Evolutionary conservation across 2,888 invertebrate genomes (phyloP).

Genomic region (Eucera pruinosa): DNA sequence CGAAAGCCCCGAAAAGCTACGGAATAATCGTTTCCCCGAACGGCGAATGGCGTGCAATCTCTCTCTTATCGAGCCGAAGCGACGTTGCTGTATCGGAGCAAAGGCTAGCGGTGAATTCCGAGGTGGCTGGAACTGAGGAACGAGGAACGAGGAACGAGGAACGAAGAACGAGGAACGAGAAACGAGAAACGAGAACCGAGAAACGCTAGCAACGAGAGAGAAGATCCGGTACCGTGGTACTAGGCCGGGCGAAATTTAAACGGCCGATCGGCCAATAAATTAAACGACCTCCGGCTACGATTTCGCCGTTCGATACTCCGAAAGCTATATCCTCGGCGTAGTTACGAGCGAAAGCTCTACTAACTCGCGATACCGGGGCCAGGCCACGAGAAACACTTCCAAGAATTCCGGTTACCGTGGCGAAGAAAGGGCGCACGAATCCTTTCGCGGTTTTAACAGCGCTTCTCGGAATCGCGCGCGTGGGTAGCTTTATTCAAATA

Average conservation of each 20-base stretch:
- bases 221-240: no score
- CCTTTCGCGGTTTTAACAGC: constrained; percentile 44
- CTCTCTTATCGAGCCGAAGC: no score
- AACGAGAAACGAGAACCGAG: no score
- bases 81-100: no score
- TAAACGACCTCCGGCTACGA: background rate
- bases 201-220: no score
- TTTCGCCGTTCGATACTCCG: constrained; percentile 1
- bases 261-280: constrained; percentile 18
- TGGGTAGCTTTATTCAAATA: constrained; percentile 55
- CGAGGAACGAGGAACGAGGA: no score
- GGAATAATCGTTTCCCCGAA: no score
- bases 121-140: no score
- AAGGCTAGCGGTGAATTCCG: no score
- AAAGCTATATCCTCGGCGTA: background rate
- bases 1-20: no score
- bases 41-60: no score
- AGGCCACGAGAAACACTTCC: constrained; percentile 25
- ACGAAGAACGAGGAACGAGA: no score
- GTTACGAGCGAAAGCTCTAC: constrained; percentile 24
- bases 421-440: constrained; percentile 39
- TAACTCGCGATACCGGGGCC: constrained; percentile 22
- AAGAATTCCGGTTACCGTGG: constrained; percentile 35
- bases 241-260: background rate
- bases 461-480: constrained; percentile 50